Evolutionary conservation across 2,113 vertebrate genomes (phyloP).

Genomic region (Glaucidium brasilianum): DNA sequence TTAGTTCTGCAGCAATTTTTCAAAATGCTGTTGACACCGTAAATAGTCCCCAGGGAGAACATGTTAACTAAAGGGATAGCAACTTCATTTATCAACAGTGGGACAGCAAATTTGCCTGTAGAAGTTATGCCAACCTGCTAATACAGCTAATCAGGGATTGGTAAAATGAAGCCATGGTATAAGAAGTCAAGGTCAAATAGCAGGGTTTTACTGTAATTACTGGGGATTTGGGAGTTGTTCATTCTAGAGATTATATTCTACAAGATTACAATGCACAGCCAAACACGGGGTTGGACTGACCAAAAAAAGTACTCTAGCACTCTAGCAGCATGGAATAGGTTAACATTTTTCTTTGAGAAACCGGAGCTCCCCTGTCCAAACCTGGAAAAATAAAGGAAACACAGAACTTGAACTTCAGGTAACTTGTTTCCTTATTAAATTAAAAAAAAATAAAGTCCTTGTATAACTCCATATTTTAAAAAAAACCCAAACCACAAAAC

Average conservation of each 20-base stretch:
- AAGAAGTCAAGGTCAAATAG: not conserved
- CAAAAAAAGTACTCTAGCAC: not conserved
- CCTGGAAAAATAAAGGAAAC: not conserved
- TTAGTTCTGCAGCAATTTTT: constrained; percentile 12
- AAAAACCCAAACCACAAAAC: not conserved
- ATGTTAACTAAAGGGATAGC: not conserved
- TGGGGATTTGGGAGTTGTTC: not conserved
- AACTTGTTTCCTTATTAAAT: not conserved
- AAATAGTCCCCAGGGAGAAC: not conserved
- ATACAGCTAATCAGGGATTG: not conserved
- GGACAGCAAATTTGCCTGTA: not conserved
- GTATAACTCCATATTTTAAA: not conserved
- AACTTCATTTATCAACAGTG: not conserved
- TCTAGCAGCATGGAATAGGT: not conserved
- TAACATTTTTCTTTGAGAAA: not conserved
- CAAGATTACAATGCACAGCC: not conserved
- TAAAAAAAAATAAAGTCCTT: not conserved
- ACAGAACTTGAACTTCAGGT: not conserved
- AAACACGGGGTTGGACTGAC: not conserved
- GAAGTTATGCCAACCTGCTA: not conserved
- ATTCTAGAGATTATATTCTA: not conserved
- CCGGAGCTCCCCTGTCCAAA: not conserved
- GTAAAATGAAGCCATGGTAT: not conserved
- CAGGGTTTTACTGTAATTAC: not conserved
- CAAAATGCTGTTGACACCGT: not conserved